Percentiles rank a stretch among this genome's conserved stretches.
Conservation (phyloP, 2,797 vertebrate species). For the Rhinichthys osculus region DNA sequence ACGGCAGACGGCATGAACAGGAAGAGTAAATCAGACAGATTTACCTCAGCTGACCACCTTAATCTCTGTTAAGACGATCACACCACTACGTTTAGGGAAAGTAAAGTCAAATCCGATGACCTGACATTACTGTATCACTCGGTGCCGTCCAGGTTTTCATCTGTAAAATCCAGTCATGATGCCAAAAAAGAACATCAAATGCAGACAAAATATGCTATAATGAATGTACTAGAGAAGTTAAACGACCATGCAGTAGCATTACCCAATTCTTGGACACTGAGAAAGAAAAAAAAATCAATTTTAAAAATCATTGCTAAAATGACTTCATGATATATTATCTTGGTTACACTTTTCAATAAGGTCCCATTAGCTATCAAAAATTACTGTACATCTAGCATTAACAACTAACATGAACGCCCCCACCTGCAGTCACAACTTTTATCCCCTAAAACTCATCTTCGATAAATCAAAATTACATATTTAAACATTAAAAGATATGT, state of each 20-base stretch:
- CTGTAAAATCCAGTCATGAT: neutral
- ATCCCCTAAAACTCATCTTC: no score
- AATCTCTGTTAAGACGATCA: conserved; percentile 20
- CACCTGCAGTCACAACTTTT: no score
- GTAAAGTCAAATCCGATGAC: conserved; percentile 40
- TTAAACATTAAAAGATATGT: neutral
- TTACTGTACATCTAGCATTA: no score
- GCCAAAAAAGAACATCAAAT: neutral
- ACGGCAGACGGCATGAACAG: neutral
- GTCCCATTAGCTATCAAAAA: no score
- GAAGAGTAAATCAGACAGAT: conserved; percentile 20
- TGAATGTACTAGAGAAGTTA: neutral
- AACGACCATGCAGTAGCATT: neutral
- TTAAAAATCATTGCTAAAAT: neutral
- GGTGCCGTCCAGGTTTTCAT: neutral
- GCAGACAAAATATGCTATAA: neutral
- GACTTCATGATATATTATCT: neutral
- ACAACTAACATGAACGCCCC: no score
- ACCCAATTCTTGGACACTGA: neutral
- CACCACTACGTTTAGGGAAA: conserved; percentile 25
- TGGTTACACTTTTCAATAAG: neutral
- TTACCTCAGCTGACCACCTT: conserved; percentile 33
- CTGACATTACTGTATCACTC: conserved; percentile 27
- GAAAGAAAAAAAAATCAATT: neutral
- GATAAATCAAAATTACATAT: no score